Evolutionary conservation across 2,113 vertebrate genomes (phyloP).

Genomic region (Sinocyclocheilus anophthalmus): DNA sequence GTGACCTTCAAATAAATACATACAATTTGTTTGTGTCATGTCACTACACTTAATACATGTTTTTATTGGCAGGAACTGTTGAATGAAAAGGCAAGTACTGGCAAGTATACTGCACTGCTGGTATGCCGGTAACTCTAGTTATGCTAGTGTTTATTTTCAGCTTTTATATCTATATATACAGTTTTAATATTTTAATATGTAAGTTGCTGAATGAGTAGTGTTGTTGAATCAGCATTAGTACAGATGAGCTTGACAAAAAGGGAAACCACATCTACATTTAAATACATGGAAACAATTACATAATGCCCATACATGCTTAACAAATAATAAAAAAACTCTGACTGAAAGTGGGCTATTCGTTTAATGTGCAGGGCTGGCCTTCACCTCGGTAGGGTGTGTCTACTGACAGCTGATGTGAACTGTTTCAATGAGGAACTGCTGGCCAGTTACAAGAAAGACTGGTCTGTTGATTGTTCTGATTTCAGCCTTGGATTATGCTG

Average conservation of each 20-base stretch:
- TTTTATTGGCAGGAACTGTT: not conserved
- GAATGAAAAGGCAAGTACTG: not conserved
- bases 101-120: not conserved
- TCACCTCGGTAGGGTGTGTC: not conserved
- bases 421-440: constrained; percentile 7
- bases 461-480: not conserved
- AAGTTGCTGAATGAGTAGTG: not conserved
- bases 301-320: not conserved
- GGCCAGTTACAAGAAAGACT: not conserved
- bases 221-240: not conserved
- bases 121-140: not conserved
- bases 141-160: not conserved
- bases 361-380: not conserved
- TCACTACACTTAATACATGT: not conserved
- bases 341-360: not conserved
- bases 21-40: no score
- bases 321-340: not conserved
- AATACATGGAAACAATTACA: not conserved
- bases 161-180: not conserved
- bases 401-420: not conserved
- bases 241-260: not conserved
- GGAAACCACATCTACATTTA: not conserved
- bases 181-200: not conserved
- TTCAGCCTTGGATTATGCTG: not conserved
- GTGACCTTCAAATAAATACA: no score